A percentile compares a stretch with the other conserved stretches of the same genome.
Evolutionary conservation across 2,797 vertebrate genomes (phyloP).

Genomic region (Acomys russatus): DNA sequence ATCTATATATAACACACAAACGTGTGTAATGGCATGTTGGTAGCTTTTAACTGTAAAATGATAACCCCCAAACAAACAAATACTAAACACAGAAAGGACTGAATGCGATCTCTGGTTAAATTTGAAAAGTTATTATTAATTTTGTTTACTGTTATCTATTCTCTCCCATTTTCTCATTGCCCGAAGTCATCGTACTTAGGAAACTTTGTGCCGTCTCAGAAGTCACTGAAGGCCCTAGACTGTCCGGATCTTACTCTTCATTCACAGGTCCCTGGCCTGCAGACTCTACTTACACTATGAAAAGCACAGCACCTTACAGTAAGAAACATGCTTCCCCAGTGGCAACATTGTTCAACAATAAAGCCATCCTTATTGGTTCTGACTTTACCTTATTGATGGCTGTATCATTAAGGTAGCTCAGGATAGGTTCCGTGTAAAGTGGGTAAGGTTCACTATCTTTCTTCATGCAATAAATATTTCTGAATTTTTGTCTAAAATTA

Average conservation of each 20-base stretch:
- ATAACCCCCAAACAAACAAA: background rate
- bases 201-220: constrained; percentile 25
- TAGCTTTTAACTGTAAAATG: constrained; percentile 18
- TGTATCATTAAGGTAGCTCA: background rate
- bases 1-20: background rate
- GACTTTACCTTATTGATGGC: background rate
- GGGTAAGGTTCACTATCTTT: background rate
- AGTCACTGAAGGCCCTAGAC: background rate
- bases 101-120: background rate
- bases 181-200: background rate
- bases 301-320: background rate
- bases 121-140: constrained; percentile 6
- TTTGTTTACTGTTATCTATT: background rate
- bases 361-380: background rate
- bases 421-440: background rate
- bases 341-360: background rate
- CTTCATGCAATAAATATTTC: background rate
- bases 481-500: constrained; percentile 29
- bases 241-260: constrained; percentile 5
- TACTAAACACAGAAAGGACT: background rate
- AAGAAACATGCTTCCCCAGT: no score
- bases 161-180: constrained; percentile 25
- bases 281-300: background rate
- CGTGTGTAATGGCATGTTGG: background rate
- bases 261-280: background rate